Evolutionary conservation across 2,797 vertebrate genomes (phyloP).

Genomic region (Arnoldichthys spilopterus): DNA sequence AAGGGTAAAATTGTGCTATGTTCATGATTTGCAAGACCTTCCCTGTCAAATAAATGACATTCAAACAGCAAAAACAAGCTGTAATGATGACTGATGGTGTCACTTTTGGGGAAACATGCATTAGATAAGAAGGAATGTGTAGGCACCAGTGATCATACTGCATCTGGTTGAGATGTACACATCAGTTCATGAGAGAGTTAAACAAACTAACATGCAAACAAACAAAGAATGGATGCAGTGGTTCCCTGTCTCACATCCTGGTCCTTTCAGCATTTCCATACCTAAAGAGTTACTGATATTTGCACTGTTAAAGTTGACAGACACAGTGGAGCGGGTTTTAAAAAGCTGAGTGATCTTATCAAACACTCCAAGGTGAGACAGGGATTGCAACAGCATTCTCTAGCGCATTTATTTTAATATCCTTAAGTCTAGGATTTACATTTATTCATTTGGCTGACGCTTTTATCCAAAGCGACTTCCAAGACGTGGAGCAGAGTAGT

Average conservation of each 20-base stretch:
- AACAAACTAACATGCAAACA: slow-evolving; percentile 18
- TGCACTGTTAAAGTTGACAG: slow-evolving; percentile 39
- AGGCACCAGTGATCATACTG: background rate
- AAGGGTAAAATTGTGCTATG: background rate
- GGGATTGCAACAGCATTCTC: slow-evolving; percentile 21
- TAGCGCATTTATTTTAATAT: background rate
- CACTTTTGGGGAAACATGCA: background rate
- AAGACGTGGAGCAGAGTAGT: no score
- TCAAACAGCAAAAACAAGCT: background rate
- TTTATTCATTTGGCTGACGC: no score
- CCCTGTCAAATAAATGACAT: background rate
- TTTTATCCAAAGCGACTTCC: no score
- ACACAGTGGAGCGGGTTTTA: slow-evolving; percentile 25
- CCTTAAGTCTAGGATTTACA: background rate
- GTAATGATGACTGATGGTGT: background rate
- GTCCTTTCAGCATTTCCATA: slow-evolving; percentile 26
- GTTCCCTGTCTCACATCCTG: slow-evolving; percentile 49
- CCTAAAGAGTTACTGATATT: slow-evolving; percentile 34
- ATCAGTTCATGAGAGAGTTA: background rate
- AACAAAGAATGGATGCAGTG: slow-evolving; percentile 2
- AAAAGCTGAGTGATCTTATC: background rate
- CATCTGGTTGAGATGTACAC: background rate
- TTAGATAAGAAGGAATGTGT: background rate
- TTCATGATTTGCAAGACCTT: background rate
- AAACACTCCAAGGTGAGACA: background rate